These are phyloP conservation scores for Tachystola acroxantha DNA, from an alignment of 2,888 invertebrate species.

Conservation along the genomic window DNA sequence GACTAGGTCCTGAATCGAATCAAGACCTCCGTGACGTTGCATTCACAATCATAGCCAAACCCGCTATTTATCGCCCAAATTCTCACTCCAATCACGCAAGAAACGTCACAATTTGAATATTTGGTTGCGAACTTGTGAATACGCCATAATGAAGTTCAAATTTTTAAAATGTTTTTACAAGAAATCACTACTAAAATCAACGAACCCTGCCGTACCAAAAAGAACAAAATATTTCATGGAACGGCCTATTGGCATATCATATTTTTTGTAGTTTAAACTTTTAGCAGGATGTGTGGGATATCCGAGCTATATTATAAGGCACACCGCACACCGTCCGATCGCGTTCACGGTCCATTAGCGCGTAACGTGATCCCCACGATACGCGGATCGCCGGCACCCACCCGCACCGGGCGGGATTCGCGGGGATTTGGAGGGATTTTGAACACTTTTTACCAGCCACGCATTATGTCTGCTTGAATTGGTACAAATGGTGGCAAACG, in stretches of 20 bases:
- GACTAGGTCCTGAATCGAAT: no score
- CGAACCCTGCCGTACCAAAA: no score
- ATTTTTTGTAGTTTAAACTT: not conserved
- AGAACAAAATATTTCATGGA: not conserved
- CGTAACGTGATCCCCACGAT: constrained; percentile 17
- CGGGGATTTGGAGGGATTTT: constrained; percentile 22
- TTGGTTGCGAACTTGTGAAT: no score
- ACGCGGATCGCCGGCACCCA: no score
- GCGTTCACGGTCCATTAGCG: constrained; percentile 18
- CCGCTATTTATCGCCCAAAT: no score
- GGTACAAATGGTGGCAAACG: not conserved
- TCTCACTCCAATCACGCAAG: no score
- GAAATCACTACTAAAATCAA: no score
- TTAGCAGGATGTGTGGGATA: constrained; percentile 4
- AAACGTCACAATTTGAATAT: no score
- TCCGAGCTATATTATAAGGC: constrained; percentile 19
- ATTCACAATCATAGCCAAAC: no score
- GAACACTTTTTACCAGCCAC: constrained; percentile 22
- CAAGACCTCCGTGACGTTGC: no score
- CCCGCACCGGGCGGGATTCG: constrained; percentile 17
- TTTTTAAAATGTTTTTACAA: no score
- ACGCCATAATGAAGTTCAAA: no score
- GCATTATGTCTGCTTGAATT: constrained; percentile 3
- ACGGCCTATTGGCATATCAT: not conserved
- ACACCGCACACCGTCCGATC: constrained; percentile 3